Evolutionary conservation across 1,140 invertebrate genomes (phyloP), one percentile per base, ranked within the genome.

Genomic region (Drosophila lacteicornis): DNA sequence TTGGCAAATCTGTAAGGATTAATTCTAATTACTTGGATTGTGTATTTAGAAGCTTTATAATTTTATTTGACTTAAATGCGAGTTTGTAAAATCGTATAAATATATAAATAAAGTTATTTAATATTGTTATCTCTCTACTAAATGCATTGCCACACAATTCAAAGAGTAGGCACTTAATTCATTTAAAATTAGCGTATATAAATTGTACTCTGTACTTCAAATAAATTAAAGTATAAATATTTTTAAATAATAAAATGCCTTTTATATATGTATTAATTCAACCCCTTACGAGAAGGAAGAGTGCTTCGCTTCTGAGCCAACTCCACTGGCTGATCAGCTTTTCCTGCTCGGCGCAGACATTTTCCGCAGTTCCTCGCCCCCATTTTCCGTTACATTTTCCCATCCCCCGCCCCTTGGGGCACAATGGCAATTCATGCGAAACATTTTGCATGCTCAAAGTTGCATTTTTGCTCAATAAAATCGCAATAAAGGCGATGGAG

Each of bases 391-490:
- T 40, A 3, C 53, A 12, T 25, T 56, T 56, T 55, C 7, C 33
- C 50, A 11, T 11, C 2, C 1, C 2, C 15, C 12, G 12, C 3
- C 7, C 27, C 12, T 30, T 22, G 27, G 13, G 11, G 25, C 55
- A 58, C 53, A 80, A 79, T 84, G 70, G 71, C 84, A 79, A 90
- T 78, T 84, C 65, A 84, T 61, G 77, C 77, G 38, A 58, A 79
- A 66, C 79, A 84, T 81, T 90, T 88, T 81, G 66, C 78, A 80
- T 84, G 74, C 74, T 88, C 71, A 58, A 75, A 75, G 80, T 81
- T 79, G 84, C 82, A 88, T 84, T 88, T 88, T 88, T 84, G 85
- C 61, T 80, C 78, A 82, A 88, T 88, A 88, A 90, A 88, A 88
- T 68, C 79, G 85, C 84, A 90, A 88, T 88, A 88, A 88, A 88